phyloP scores from a whole-genome alignment of 2,797 vertebrate genomes.

The Danio aesculapii region DNA sequence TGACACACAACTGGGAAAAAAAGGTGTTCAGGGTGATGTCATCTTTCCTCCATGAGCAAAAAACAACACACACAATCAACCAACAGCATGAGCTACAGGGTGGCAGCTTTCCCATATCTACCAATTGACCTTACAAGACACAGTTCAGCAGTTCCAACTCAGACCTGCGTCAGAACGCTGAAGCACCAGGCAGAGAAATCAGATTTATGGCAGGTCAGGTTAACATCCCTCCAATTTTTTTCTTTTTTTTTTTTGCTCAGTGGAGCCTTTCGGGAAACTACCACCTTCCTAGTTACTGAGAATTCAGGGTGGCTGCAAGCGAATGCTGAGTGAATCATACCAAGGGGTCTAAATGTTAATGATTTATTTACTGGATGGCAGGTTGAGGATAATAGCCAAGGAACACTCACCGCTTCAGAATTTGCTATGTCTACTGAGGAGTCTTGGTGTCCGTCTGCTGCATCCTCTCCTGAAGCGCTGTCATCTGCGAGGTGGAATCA shows the following conservation, averaged over 20 bases:
- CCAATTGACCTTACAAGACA: constrained; percentile 35
- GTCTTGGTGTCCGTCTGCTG: constrained; percentile 70
- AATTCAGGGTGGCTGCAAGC: constrained; percentile 20
- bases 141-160: constrained; percentile 30
- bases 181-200: constrained; percentile 19
- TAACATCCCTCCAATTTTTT: background rate
- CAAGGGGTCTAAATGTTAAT: constrained; percentile 35
- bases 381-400: background rate
- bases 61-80: background rate
- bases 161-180: constrained; percentile 43
- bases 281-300: constrained; percentile 23
- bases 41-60: constrained; percentile 32
- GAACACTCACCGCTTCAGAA: constrained; percentile 37
- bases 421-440: background rate
- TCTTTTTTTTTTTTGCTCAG: background rate
- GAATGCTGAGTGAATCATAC: constrained; percentile 33
- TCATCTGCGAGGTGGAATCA: constrained; percentile 71
- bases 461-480: constrained; percentile 70
- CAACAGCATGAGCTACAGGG: constrained; percentile 29
- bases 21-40: constrained; percentile 46
- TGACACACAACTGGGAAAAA: constrained; percentile 30
- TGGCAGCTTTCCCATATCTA: constrained; percentile 47
- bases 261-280: constrained; percentile 13
- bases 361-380: constrained; percentile 39
- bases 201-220: constrained; percentile 44